Evolutionary conservation across 2,797 vertebrate genomes (phyloP), one percentile per base, ranked within the genome.

Genomic region (Takifugu ocellatus): DNA sequence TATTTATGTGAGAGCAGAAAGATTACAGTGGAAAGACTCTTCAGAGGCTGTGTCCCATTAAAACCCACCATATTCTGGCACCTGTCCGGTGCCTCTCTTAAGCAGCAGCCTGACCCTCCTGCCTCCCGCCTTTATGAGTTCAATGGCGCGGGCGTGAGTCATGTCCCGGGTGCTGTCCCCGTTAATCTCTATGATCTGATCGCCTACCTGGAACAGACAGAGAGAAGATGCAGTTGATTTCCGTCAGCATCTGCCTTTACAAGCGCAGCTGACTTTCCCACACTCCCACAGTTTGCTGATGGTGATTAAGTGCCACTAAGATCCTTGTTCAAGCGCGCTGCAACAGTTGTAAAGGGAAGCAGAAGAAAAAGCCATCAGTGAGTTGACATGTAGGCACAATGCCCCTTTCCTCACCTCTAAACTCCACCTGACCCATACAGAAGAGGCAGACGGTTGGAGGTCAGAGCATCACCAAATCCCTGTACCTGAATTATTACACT

Each of bases 131-230:
- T 99, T 99, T 90, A 99, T 99, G 83, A 99, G 94, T 80, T 99
- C 97, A 84, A 99, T 99, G 70, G 97, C 97, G 55, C 95, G 94
- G 78, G 93, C 92, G 2, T 99, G 97, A 58, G 95, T 98, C 97
- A 99, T 99, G 89, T 99, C 97, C 80, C 97, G 92, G 59, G 97
- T 99, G 89, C 95, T 98, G 89, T 99, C 97, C 75, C 97, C 97
- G 45, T 99, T 99, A 84, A 99, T 99, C 92, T 99, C 97, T 83
- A 99, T 99, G 85, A 99, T 99, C 90, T 99, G 97, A 92, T 99
- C 97, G 68, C 97, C 97, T 61, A 99, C 95, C 97, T 99, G 91
- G 72, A 78, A 82, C 64, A 74, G 29, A 66, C 59, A 55, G 25
- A 59, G 60, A 59, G 59, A 66, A 54, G 46, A 68, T 43, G 49